Percentiles rank a stretch among this genome's conserved stretches.
Conservation (phyloP, 2,113 vertebrate species). For the Peromyscus leucopus region DNA sequence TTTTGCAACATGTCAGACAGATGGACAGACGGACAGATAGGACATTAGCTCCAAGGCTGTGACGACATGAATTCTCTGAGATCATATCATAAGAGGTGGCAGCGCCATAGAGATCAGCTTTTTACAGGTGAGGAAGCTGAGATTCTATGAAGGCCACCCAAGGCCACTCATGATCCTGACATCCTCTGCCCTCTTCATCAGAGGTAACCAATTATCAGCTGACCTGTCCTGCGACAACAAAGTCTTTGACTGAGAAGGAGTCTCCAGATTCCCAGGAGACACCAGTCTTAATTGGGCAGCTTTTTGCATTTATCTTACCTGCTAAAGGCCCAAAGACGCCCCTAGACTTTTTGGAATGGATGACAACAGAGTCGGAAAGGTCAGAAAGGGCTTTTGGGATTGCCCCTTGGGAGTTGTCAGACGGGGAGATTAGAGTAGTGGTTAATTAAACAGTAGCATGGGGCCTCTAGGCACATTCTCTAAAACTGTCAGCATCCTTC, state of each 20-base stretch:
- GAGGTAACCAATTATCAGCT: neutral
- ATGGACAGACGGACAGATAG: neutral
- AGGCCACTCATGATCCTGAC: neutral
- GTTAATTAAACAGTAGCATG: no score
- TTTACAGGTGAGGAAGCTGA: neutral
- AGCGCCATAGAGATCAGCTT: neutral
- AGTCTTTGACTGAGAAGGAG: neutral
- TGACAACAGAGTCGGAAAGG: neutral
- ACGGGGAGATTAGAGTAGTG: neutral
- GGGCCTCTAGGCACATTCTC: neutral
- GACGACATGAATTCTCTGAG: neutral
- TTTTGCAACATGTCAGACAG: neutral
- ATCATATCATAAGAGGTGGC: neutral
- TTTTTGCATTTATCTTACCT: slow-evolving; percentile 56
- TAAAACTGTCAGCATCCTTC: neutral
- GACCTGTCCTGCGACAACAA: neutral
- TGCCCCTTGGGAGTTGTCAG: neutral
- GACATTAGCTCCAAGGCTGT: neutral
- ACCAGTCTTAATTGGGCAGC: neutral
- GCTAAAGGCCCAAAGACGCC: neutral
- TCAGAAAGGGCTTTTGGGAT: neutral
- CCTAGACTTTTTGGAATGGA: neutral
- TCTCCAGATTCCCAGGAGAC: neutral
- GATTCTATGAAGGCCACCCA: neutral
- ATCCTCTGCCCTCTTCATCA: neutral